Conservation (phyloP, 1,140 invertebrate genomes). For the Sitobion miscanthi region DNA sequence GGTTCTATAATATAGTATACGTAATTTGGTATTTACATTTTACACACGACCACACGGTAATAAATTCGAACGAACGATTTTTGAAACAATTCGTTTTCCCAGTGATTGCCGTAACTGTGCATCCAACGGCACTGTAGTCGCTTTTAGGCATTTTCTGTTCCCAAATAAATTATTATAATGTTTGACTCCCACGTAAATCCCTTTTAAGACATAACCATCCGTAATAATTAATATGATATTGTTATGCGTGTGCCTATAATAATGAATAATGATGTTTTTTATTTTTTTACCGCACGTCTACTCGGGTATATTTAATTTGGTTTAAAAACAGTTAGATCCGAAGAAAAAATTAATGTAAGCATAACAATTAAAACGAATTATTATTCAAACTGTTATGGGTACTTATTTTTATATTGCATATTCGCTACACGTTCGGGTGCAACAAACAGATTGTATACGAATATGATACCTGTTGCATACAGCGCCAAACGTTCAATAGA, state of each 20-base stretch:
- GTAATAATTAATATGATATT: background rate
- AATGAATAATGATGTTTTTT: background rate
- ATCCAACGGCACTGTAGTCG: background rate
- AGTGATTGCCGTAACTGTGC: background rate
- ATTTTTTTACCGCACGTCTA: background rate
- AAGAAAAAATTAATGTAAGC: background rate
- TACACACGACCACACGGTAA: background rate
- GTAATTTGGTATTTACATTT: conserved; percentile 21
- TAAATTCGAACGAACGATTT: background rate
- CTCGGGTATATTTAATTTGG: background rate
- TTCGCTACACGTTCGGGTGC: background rate
- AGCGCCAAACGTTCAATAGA: background rate
- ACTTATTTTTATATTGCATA: background rate
- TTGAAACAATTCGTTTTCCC: conserved; percentile 24
- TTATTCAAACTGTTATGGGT: background rate
- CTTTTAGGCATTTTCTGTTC: background rate
- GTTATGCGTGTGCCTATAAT: background rate
- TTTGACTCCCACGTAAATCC: background rate
- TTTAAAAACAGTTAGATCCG: background rate
- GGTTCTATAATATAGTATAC: background rate
- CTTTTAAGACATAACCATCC: background rate
- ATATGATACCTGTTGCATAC: background rate
- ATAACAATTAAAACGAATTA: background rate
- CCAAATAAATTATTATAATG: background rate
- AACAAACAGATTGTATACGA: background rate